These are phyloP conservation scores for Mormyrus proboscirostris DNA, from an alignment of 2,797 vertebrate genomes.

Conservation along the genomic window DNA sequence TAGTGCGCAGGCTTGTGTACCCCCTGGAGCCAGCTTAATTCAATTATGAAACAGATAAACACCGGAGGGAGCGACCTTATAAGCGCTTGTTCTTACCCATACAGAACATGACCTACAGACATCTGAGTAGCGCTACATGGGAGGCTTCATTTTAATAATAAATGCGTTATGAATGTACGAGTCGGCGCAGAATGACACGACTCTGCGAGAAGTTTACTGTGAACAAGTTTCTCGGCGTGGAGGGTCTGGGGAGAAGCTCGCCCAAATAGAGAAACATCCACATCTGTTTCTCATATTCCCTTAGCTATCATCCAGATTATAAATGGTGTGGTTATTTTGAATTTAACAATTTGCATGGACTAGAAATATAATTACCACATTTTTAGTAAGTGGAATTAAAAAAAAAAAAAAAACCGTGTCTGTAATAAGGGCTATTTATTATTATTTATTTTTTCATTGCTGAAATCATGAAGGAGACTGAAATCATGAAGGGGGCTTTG, in stretches of 20 bases:
- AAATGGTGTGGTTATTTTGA: neutral
- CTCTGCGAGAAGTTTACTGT: neutral
- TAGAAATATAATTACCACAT: neutral
- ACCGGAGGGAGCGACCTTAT: conserved; percentile 67
- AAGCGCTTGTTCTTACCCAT: conserved; percentile 23
- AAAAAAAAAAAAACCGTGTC: neutral
- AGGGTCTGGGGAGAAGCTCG: neutral
- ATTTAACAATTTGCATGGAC: neutral
- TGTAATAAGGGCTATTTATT: neutral
- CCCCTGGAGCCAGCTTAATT: conserved; percentile 69
- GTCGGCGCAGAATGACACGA: neutral
- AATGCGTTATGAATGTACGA: neutral
- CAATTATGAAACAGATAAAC: conserved; percentile 73
- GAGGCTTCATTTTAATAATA: neutral
- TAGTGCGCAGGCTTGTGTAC: conserved; percentile 67
- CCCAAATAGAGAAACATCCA: neutral
- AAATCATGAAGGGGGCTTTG: conserved; percentile 7
- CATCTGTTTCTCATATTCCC: conserved; percentile 11
- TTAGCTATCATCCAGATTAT: neutral
- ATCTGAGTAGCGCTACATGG: neutral
- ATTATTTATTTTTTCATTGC: neutral
- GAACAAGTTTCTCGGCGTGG: neutral
- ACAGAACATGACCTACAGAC: neutral
- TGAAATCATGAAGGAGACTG: neutral
- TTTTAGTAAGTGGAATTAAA: neutral